A percentile compares a stretch with the other conserved stretches of the same genome.
Evolutionary conservation across 2,113 vertebrate species (phyloP).

Genomic region (Labeo rohita): DNA sequence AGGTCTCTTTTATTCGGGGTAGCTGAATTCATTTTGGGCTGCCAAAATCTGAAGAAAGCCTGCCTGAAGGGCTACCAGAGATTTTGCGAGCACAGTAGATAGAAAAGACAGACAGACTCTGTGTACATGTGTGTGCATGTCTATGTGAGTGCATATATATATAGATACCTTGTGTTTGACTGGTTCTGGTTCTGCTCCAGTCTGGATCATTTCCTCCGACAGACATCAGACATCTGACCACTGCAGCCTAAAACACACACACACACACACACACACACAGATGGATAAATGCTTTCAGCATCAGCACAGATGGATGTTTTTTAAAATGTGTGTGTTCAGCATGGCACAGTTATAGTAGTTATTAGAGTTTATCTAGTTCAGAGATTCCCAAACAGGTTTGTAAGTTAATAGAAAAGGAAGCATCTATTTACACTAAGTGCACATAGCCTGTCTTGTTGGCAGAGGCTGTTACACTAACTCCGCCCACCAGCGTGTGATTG

Average conservation of each 20-base stretch:
- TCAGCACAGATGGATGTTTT: neutral
- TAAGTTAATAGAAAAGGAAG: too few relatives aligned
- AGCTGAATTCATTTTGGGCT: too few relatives aligned
- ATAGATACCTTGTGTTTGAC: conserved; percentile 44
- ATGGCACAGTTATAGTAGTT: neutral
- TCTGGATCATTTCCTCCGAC: conserved; percentile 51
- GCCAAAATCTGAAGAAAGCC: too few relatives aligned
- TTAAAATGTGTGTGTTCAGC: neutral
- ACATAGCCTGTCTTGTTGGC: too few relatives aligned
- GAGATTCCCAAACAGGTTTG: neutral
- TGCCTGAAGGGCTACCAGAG: too few relatives aligned
- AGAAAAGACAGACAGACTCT: too few relatives aligned
- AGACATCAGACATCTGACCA: conserved; percentile 54
- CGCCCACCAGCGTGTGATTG: too few relatives aligned
- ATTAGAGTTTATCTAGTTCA: neutral
- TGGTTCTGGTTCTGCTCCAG: conserved; percentile 48
- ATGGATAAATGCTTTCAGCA: neutral
- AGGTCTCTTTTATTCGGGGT: too few relatives aligned
- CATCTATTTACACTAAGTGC: too few relatives aligned
- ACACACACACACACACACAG: conserved; percentile 11
- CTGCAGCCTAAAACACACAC: conserved; percentile 29
- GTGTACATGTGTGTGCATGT: neutral
- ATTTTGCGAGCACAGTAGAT: too few relatives aligned
- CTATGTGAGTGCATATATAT: conserved; percentile 1
- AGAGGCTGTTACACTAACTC: too few relatives aligned